Percentiles rank a stretch among this genome's conserved stretches.
These are phyloP conservation scores for Ostrea edulis DNA, from an alignment of 1,140 invertebrate species.

Conservation along the genomic window DNA sequence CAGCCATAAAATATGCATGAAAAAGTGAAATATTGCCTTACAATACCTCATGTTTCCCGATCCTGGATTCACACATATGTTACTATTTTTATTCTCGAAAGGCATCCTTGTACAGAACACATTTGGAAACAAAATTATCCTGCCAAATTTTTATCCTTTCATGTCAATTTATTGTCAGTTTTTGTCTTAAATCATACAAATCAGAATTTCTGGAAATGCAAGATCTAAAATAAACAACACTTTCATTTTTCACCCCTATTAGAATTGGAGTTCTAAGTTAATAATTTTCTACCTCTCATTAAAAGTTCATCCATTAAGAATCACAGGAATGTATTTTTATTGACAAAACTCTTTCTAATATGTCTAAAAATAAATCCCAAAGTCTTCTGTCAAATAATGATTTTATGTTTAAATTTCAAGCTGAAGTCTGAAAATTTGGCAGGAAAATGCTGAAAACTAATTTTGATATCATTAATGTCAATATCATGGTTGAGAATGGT, in stretches of 20 bases:
- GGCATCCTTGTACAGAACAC: slow-evolving; percentile 59
- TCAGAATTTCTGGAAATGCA: too few relatives aligned
- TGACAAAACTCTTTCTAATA: background rate
- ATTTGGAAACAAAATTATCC: slow-evolving; percentile 54
- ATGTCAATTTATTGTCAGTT: background rate
- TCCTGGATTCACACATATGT: slow-evolving; percentile 2
- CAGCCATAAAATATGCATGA: slow-evolving; percentile 44
- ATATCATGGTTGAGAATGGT: slow-evolving; percentile 38
- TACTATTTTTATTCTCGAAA: slow-evolving; percentile 47
- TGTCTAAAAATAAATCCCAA: too few relatives aligned
- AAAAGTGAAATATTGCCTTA: slow-evolving; percentile 45
- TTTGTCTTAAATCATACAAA: background rate
- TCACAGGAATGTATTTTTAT: background rate
- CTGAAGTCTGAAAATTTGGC: slow-evolving; percentile 51
- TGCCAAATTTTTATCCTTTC: slow-evolving; percentile 50
- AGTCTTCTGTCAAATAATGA: too few relatives aligned
- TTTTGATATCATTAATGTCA: slow-evolving; percentile 44
- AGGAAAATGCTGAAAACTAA: slow-evolving; percentile 62
- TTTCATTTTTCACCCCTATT: too few relatives aligned
- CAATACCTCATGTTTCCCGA: slow-evolving; percentile 42
- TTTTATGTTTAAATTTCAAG: background rate
- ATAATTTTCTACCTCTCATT: background rate
- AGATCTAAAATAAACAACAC: too few relatives aligned
- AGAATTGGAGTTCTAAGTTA: background rate
- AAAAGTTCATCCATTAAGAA: background rate